A percentile compares a stretch with the other conserved stretches of the same genome.
These are phyloP conservation scores for Salminus brasiliensis DNA, from an alignment of 2,113 vertebrate genomes.

Conservation along the genomic window DNA sequence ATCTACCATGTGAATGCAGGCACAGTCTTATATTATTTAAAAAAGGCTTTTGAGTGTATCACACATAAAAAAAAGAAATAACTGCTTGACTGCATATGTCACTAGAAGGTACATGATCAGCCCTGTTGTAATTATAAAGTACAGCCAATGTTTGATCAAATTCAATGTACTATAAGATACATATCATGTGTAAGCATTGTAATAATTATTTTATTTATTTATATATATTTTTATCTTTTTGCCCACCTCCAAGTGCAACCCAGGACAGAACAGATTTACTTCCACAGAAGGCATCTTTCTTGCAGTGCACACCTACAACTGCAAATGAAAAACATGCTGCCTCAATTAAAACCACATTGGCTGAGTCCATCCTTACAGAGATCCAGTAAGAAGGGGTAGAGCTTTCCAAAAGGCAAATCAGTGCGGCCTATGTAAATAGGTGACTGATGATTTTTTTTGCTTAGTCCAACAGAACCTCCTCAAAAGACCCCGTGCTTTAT, in stretches of 20 bases:
- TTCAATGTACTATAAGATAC: too few species aligned
- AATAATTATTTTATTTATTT: too few species aligned
- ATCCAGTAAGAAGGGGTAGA: slow-evolving; percentile 15
- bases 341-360: slow-evolving; percentile 55
- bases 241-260: too few species aligned
- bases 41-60: too few species aligned
- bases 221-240: too few species aligned
- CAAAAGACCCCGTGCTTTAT: background rate
- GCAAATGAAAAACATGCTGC: slow-evolving; percentile 54
- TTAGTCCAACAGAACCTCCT: background rate
- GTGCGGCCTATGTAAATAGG: slow-evolving; percentile 2
- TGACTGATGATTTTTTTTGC: background rate
- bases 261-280: background rate
- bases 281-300: slow-evolving; percentile 18
- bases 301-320: slow-evolving; percentile 14
- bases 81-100: too few species aligned
- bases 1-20: background rate
- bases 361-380: slow-evolving; percentile 31
- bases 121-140: too few species aligned
- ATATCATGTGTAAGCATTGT: too few species aligned
- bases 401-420: slow-evolving; percentile 45
- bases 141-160: too few species aligned
- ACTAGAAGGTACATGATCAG: too few species aligned
- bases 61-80: too few species aligned
- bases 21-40: background rate